Conservation (phyloP, 92 coral and sea anemone genomes). For the Desmophyllum pertusum region DNA sequence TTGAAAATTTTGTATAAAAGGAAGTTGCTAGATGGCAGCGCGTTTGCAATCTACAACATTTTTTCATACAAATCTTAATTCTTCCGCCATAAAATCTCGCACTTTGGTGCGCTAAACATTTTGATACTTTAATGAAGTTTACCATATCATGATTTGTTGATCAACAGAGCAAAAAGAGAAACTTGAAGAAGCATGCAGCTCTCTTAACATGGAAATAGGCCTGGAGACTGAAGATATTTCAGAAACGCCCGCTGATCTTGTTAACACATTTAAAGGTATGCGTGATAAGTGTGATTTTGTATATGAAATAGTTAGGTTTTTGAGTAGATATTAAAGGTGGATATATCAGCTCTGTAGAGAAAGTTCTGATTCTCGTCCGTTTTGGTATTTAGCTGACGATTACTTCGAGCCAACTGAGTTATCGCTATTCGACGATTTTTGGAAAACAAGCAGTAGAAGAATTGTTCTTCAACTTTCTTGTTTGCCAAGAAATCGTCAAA, state of each 20-base stretch:
- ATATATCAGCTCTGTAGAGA: not conserved
- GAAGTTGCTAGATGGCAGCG: no score
- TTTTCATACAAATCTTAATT: no score
- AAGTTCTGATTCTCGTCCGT: not conserved
- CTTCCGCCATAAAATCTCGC: no score
- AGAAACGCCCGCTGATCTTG: not conserved
- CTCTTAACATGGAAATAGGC: not conserved
- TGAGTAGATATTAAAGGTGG: no score
- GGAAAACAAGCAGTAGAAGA: not conserved
- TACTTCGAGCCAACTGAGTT: not conserved
- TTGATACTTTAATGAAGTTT: not conserved
- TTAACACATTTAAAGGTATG: not conserved
- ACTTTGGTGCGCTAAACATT: not conserved
- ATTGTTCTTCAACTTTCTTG: no score
- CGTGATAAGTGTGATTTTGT: not conserved
- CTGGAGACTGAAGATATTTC: not conserved
- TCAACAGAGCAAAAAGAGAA: not conserved
- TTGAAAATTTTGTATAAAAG: no score
- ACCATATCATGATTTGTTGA: not conserved
- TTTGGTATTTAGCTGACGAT: not conserved
- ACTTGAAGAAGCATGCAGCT: not conserved
- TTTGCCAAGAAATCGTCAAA: not conserved
- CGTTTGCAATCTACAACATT: no score
- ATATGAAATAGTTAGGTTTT: not conserved
- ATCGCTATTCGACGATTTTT: not conserved